Percentiles rank a stretch among this genome's conserved stretches.
Conservation (phyloP, 2,113 vertebrate species). For the Rousettus leschenaultii region DNA sequence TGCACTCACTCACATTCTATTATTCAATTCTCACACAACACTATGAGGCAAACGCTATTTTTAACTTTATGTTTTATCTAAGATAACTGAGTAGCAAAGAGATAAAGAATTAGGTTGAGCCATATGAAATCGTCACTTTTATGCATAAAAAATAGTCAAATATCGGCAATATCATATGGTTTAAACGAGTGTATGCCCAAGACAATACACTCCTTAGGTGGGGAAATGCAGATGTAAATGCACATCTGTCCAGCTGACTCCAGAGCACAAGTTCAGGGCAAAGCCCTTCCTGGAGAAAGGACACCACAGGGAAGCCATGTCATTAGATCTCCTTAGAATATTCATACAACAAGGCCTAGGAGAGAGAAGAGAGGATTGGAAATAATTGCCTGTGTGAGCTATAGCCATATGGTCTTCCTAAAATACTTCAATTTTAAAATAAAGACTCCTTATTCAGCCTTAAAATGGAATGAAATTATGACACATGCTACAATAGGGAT, state of each 20-base stretch:
- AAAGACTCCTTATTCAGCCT: conserved; percentile 48
- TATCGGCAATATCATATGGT: not conserved
- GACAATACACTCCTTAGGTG: not conserved
- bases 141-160: not conserved
- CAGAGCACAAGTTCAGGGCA: conserved; percentile 22
- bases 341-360: not conserved
- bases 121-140: not conserved
- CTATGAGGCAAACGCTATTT: not conserved
- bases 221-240: not conserved
- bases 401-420: conserved; percentile 42
- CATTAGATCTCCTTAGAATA: conserved; percentile 17
- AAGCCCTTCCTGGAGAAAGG: not conserved
- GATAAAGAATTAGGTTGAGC: not conserved
- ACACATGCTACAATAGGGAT: not conserved
- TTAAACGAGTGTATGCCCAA: not conserved
- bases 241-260: not conserved
- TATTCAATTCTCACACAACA: not conserved
- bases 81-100: not conserved
- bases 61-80: not conserved
- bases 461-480: conserved; percentile 40
- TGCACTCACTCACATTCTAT: no score
- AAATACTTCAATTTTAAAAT: conserved; percentile 58
- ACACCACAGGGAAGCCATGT: not conserved
- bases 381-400: conserved; percentile 30
- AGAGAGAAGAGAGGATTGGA: not conserved